Evolutionary conservation across 2,113 vertebrate species (phyloP), one percentile per base, ranked within the genome.

Genomic region (Argyrosomus japonicus): DNA sequence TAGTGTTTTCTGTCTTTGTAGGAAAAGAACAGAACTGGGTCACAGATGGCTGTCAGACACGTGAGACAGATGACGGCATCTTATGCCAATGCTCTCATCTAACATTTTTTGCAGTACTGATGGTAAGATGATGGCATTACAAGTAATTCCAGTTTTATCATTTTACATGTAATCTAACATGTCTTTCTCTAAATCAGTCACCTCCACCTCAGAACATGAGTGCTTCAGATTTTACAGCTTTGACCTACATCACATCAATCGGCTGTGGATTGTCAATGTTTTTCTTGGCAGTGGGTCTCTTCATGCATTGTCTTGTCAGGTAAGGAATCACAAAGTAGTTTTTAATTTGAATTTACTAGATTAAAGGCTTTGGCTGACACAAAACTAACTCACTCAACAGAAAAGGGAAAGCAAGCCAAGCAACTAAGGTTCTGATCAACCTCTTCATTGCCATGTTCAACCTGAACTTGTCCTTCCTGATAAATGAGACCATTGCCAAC

Each of bases 381-480:
- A 19, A 29, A 11, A 21, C 43, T 14, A 4, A 67, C 36, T 75
- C 56, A 1, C 45, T 57, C 62, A 50, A 58, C 80, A 94, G 94
- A 68, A 93, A 89, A 51, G 54, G 88, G 65, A 93, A 93, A 84
- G 79, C 90, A 0, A 93, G 93, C 82, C 85, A 95, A 0, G 68
- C 90, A 14, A 88, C 93, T 4, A 82, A 89, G 82, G 91, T 94
- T 92, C 94, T 96, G 0, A 0, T 95, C 40, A 92, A 96, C 81
- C 90, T 97, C 4, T 87, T 95, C 9, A 2, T 88, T 5, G 95
- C 95, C 77, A 67, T 96, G 82, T 32, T 95, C 58, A 83, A 93
- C 72, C 91, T 97, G 70, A 96, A 96, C 25, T 51, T 95, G 0
- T 78, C 81, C 65, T 97, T 96, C 89, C 81, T 96, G 74, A 15